Evolutionary conservation across 2,797 vertebrate genomes (phyloP).

Genomic region (Chiloscyllium punctatum): DNA sequence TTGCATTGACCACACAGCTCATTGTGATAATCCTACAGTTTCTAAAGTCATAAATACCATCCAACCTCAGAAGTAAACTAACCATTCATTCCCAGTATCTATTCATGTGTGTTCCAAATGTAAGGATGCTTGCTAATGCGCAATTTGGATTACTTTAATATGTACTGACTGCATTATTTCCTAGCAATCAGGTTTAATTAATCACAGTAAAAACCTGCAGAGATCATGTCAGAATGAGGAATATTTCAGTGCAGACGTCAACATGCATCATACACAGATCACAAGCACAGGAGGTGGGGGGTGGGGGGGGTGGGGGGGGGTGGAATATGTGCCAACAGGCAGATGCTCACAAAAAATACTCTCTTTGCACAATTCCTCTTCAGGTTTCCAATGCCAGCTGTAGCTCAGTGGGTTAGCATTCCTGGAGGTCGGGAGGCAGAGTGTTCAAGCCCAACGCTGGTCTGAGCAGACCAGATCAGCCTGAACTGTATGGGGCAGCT

Average conservation of each 20-base stretch:
- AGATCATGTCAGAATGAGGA: not conserved
- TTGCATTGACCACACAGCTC: not conserved
- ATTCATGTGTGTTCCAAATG: not conserved
- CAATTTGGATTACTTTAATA: constrained; percentile 1
- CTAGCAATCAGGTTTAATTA: constrained; percentile 8
- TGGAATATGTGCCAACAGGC: not conserved
- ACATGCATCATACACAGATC: not conserved
- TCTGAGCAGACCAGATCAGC: no score
- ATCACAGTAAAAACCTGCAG: constrained; percentile 14
- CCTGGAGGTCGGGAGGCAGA: not conserved
- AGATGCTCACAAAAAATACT: not conserved
- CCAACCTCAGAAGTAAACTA: not conserved
- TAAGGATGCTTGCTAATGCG: not conserved
- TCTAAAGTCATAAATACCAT: not conserved
- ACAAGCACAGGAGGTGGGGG: not conserved
- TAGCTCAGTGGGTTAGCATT: not conserved
- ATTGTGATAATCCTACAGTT: not conserved
- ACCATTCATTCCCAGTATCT: not conserved
- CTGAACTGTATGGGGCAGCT: no score
- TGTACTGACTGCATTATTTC: constrained; percentile 21
- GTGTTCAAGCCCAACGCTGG: not conserved
- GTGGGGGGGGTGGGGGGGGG: no score
- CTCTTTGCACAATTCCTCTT: not conserved
- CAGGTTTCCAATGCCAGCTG: not conserved
- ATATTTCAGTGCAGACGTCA: not conserved